Conservation (phyloP, 2,113 vertebrate genomes). For the Cnemophilus loriae region DNA sequence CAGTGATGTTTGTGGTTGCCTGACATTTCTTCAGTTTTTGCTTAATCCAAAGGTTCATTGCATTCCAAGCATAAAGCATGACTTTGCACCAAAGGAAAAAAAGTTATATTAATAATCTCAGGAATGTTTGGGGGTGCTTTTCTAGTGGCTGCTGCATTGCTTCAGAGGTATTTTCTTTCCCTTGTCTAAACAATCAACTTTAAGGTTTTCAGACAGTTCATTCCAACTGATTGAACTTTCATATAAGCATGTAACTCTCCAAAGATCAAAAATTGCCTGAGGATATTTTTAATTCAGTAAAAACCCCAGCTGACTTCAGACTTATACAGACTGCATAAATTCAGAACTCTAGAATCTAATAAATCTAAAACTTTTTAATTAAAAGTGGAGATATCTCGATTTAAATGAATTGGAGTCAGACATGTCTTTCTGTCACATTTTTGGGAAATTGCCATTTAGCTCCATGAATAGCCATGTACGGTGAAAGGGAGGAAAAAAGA, state of each 20-base stretch:
- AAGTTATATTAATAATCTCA: not conserved
- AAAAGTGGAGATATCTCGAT: not conserved
- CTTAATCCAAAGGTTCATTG: slow-evolving; percentile 4
- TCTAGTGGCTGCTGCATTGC: not conserved
- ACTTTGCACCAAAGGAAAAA: not conserved
- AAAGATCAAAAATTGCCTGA: slow-evolving; percentile 46
- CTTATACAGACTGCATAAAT: not conserved
- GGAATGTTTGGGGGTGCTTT: slow-evolving; percentile 4
- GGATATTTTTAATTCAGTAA: slow-evolving; percentile 54
- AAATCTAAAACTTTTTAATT: slow-evolving; percentile 60
- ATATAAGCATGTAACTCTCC: slow-evolving; percentile 24
- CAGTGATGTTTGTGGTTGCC: not conserved
- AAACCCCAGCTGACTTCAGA: slow-evolving; percentile 26
- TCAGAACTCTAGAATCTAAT: slow-evolving; percentile 11
- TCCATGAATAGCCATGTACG: not conserved
- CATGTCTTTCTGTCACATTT: not conserved
- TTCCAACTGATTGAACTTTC: slow-evolving; percentile 49
- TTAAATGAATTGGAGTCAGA: not conserved
- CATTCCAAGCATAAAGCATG: slow-evolving; percentile 14
- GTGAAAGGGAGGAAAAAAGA: not conserved
- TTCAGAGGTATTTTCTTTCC: slow-evolving; percentile 34
- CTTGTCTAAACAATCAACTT: slow-evolving; percentile 33
- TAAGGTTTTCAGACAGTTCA: slow-evolving; percentile 50
- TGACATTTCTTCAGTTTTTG: not conserved
- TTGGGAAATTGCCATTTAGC: slow-evolving; percentile 10